Conservation (phyloP, 2,888 invertebrate genomes). For the Apodemia arnacis region DNA sequence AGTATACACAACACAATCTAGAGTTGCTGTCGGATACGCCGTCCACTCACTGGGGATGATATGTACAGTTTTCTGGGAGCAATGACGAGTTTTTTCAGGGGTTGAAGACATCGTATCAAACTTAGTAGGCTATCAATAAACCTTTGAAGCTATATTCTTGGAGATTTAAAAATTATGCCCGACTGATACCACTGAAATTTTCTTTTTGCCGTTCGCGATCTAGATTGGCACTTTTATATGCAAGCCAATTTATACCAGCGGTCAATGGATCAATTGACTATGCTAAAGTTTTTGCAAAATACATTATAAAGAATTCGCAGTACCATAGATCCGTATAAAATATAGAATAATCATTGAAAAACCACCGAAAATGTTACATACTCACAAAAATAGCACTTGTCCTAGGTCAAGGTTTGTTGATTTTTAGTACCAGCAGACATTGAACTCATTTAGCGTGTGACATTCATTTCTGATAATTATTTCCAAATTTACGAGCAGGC, state of each 20-base stretch:
- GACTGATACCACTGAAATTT: not conserved
- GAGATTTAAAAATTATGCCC: not conserved
- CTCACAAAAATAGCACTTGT: not conserved
- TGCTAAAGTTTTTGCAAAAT: no score
- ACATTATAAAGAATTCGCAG: not conserved
- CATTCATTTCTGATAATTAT: not conserved
- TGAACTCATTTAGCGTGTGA: not conserved
- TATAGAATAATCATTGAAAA: not conserved
- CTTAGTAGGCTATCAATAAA: not conserved
- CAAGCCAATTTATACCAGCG: not conserved
- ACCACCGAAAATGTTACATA: not conserved
- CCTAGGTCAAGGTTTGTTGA: not conserved
- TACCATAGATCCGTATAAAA: not conserved
- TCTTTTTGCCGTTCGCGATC: not conserved
- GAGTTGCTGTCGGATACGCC: not conserved
- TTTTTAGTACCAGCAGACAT: not conserved
- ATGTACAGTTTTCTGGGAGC: not conserved
- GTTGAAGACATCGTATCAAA: not conserved
- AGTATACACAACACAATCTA: not conserved
- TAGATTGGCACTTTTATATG: not conserved
- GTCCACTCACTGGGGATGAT: not conserved
- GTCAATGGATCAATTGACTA: constrained; percentile 17
- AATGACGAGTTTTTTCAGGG: not conserved
- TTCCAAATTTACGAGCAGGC: no score
- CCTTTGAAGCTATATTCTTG: not conserved